phyloP scores from a whole-genome alignment of 2,797 vertebrate species.

The Sparidentex hasta region DNA sequence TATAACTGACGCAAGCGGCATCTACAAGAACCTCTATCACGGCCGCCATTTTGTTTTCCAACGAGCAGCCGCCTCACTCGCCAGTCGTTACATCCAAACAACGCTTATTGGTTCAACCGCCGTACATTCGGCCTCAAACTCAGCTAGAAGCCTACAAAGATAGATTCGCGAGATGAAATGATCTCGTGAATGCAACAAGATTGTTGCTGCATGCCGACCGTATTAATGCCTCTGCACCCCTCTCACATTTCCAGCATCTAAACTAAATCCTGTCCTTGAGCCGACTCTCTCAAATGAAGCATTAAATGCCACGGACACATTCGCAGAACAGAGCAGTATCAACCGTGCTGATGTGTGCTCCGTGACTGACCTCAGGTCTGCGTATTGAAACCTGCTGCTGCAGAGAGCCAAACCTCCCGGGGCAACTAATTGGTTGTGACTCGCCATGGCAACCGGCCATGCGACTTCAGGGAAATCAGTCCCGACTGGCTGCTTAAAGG shows the following conservation, averaged over 20 bases:
- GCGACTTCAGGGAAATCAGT: conserved; percentile 61
- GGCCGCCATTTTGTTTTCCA: too few species aligned
- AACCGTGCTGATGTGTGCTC: conserved; percentile 22
- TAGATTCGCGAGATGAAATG: too few species aligned
- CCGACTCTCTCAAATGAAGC: background rate
- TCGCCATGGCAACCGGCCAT: conserved; percentile 60
- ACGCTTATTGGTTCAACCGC: too few species aligned
- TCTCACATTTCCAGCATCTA: background rate
- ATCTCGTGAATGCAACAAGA: too few species aligned
- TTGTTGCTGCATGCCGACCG: background rate
- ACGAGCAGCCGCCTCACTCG: too few species aligned
- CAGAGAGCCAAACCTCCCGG: conserved; percentile 39
- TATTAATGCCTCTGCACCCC: background rate
- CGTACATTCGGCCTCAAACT: too few species aligned
- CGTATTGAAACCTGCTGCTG: conserved; percentile 46
- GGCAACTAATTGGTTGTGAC: conserved; percentile 60
- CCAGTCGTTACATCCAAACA: too few species aligned
- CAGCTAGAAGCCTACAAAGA: too few species aligned
- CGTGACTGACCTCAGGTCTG: conserved; percentile 47
- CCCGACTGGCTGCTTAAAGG: conserved; percentile 36
- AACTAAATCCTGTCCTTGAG: background rate
- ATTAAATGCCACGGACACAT: conserved; percentile 21
- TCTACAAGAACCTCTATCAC: too few species aligned
- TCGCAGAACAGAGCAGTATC: conserved; percentile 34
- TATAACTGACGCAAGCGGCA: too few species aligned